Evolutionary conservation across 2,113 vertebrate species (phyloP).

Genomic region (Motacilla tschutschensis): DNA sequence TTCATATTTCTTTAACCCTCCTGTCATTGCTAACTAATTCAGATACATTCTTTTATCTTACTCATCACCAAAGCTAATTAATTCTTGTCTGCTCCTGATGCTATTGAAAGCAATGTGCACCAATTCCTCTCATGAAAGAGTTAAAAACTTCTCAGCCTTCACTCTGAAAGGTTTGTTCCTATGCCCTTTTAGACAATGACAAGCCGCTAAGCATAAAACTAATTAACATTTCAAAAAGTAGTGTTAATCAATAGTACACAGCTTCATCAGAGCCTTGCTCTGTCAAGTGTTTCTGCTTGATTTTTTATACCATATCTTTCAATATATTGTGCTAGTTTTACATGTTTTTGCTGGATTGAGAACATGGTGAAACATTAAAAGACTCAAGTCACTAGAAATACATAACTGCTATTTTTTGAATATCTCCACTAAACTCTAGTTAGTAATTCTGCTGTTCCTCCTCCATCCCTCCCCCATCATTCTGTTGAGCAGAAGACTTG

Average conservation of each 20-base stretch:
- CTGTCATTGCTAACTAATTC: slow-evolving; percentile 52
- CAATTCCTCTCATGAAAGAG: slow-evolving; percentile 63
- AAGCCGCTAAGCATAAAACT: slow-evolving; percentile 74
- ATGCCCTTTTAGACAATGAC: slow-evolving; percentile 78
- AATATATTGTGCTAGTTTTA: slow-evolving; percentile 65
- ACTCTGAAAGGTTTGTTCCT: slow-evolving; percentile 70
- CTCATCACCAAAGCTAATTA: slow-evolving; percentile 70
- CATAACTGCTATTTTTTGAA: not conserved
- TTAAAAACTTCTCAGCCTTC: slow-evolving; percentile 70
- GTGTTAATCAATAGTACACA: slow-evolving; percentile 72
- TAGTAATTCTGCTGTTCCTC: not conserved
- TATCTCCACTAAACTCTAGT: not conserved
- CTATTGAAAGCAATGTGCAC: slow-evolving; percentile 55
- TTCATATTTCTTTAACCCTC: slow-evolving; percentile 26
- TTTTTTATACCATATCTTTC: slow-evolving; percentile 64
- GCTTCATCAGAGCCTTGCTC: slow-evolving; percentile 58
- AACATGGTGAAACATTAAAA: slow-evolving; percentile 17
- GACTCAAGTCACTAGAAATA: not conserved
- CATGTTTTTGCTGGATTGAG: slow-evolving; percentile 23
- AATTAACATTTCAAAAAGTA: slow-evolving; percentile 83
- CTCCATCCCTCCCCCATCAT: not conserved
- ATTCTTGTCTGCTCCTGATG: slow-evolving; percentile 56
- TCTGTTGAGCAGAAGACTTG: not conserved
- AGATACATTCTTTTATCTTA: slow-evolving; percentile 47
- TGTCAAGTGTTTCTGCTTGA: slow-evolving; percentile 39